Base-by-base conservation (phyloP, 2,888 invertebrate species). In the Diaperis boleti region DNA sequence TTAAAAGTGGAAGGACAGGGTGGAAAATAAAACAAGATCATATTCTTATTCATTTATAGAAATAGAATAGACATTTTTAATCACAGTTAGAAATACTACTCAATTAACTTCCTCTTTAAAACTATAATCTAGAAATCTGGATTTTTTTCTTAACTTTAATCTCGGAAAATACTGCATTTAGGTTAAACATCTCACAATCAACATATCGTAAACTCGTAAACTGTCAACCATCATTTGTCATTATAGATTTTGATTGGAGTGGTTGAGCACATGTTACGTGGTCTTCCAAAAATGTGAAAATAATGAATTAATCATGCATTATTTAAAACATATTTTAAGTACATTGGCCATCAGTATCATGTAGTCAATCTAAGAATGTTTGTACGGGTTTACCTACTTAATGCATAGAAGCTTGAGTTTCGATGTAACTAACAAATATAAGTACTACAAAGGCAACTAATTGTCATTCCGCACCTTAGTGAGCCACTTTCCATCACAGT, bases 21-120 rank as follows among this genome's bases (percentile, higher is more conserved):
- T 33, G 20, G 20, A 41, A 57, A 62, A 65, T 57, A 52, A 64
- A 62, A 54, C 8, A 20, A 7, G 4, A 39, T 39, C 1, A 11
- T 63, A n/a, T 5, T 60, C 18, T 63, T 68, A 64, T 64, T 68
- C 59, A 64, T 69, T 72, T 76, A 73, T 72, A 75, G 76, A 76
- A 76, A 74, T 74, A 77, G 71, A 74, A 74, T 69, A 68, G 71
- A 73, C 71, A 69, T 69, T 73, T 71, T 75, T 73, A 76, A 78
- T 78, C 79, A 79, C 78, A 79, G 79, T 78, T 76, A 76, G 76
- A 76, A 78, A 76, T 76, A 77, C 77, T 72, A 71, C 62, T 59
- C 33, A 64, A 56, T 62, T 66, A 56, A 52, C 57, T 57, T 49
- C 17, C 26, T 39, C 17, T 35, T 64, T 59, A 8, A 35, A 60